Percentiles rank a stretch among this genome's conserved stretches.
Conservation (phyloP, 2,113 vertebrate species). For the Psophia crepitans region DNA sequence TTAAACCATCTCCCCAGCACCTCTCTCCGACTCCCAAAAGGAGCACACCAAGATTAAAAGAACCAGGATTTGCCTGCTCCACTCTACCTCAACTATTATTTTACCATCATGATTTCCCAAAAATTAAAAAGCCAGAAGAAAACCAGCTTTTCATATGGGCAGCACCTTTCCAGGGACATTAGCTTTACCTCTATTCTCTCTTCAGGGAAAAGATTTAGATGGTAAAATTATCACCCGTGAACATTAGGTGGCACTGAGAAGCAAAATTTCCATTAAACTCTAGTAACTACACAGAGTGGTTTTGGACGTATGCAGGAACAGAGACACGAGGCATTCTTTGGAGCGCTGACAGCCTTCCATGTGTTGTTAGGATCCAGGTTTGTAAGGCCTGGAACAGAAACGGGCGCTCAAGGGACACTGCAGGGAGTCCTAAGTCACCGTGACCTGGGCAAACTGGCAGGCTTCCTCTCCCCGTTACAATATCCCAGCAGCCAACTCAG, state of each 20-base stretch:
- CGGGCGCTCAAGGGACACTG: neutral
- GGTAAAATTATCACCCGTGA: neutral
- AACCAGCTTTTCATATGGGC: neutral
- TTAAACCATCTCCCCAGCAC: neutral
- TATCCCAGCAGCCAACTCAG: neutral
- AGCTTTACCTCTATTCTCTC: neutral
- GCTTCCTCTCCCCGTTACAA: neutral
- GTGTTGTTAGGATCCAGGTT: neutral
- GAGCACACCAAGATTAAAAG: neutral
- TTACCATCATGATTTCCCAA: neutral
- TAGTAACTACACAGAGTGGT: accelerated
- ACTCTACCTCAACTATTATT: neutral
- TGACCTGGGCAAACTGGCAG: neutral
- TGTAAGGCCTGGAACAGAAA: neutral
- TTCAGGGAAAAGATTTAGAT: neutral
- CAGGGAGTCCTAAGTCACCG: neutral
- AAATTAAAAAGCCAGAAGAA: neutral
- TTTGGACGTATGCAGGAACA: neutral
- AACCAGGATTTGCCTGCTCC: neutral
- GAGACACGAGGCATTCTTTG: neutral
- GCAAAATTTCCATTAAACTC: neutral
- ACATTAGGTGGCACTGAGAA: neutral
- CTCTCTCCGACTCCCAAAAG: neutral
- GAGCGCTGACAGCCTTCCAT: neutral
- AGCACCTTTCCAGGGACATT: neutral